These are phyloP conservation scores for Anthopleura sola DNA, from an alignment of 64 coral and sea anemone species.

Conservation along the genomic window DNA sequence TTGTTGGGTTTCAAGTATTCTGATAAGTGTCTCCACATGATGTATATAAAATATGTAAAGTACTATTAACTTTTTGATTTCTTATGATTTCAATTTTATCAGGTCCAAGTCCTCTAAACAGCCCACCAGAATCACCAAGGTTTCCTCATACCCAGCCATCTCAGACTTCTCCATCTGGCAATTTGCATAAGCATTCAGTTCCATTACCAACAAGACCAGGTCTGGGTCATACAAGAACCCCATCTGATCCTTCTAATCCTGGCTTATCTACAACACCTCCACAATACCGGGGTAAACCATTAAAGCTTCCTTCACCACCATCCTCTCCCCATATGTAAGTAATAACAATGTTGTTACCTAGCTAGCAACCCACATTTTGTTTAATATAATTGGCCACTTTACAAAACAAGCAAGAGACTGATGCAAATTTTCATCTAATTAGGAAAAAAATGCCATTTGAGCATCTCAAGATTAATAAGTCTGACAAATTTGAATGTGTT, in stretches of 20 bases:
- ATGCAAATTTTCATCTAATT: too few species aligned
- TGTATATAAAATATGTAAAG: too few species aligned
- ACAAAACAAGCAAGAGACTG: too few species aligned
- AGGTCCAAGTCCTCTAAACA: not conserved
- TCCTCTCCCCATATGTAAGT: not conserved
- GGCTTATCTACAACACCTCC: conserved; percentile 4
- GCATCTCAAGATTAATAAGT: too few species aligned
- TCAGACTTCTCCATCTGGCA: not conserved
- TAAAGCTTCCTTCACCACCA: conserved; percentile 19
- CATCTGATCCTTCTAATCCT: not conserved
- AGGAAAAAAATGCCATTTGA: too few species aligned
- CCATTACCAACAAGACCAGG: not conserved
- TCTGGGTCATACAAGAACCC: not conserved
- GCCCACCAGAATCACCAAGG: not conserved
- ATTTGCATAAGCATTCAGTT: not conserved
- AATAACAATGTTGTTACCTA: not conserved
- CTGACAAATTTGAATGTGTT: too few species aligned
- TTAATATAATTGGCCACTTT: too few species aligned
- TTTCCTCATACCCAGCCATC: not conserved
- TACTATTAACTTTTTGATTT: not conserved
- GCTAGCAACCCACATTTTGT: too few species aligned
- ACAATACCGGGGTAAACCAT: not conserved
- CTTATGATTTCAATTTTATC: not conserved
- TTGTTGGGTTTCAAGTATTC: too few species aligned
- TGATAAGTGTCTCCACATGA: too few species aligned